Conservation (phyloP, 2,113 vertebrate genomes). For the Xiphorhynchus elegans region DNA sequence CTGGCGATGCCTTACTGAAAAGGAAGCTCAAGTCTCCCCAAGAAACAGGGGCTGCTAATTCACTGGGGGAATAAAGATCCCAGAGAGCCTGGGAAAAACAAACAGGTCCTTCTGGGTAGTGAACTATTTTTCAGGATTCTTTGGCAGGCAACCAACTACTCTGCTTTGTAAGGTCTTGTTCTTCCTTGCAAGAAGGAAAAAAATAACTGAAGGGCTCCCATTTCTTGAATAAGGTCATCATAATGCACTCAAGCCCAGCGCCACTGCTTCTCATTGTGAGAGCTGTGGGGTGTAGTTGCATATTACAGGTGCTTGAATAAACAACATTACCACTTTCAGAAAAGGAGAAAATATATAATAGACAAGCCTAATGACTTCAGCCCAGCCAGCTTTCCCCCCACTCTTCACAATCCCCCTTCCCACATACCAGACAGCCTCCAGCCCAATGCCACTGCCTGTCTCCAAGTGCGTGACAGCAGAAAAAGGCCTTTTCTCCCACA, state of each 20-base stretch:
- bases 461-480: neutral
- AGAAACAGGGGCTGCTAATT: slow-evolving; percentile 43
- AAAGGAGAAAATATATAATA: slow-evolving; percentile 19
- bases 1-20: neutral
- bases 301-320: slow-evolving; percentile 57
- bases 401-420: neutral
- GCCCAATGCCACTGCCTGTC: neutral
- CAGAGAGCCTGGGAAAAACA: slow-evolving; percentile 70
- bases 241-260: neutral
- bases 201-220: neutral
- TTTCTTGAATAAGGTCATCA: slow-evolving; percentile 54
- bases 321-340: slow-evolving; percentile 1
- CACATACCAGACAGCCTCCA: neutral
- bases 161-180: slow-evolving; percentile 58
- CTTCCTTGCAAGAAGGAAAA: slow-evolving; percentile 39
- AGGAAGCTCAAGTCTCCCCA: neutral
- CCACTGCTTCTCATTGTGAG: neutral
- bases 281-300: slow-evolving; percentile 6
- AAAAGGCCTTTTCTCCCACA: slow-evolving; percentile 45
- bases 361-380: slow-evolving; percentile 20
- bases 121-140: slow-evolving; percentile 67
- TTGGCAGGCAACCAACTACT: slow-evolving; percentile 66
- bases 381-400: neutral
- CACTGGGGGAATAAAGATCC: slow-evolving; percentile 39
- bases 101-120: slow-evolving; percentile 64